These are phyloP conservation scores for Nomada hirtipes DNA, from an alignment of 2,888 invertebrate species.

Conservation along the genomic window DNA sequence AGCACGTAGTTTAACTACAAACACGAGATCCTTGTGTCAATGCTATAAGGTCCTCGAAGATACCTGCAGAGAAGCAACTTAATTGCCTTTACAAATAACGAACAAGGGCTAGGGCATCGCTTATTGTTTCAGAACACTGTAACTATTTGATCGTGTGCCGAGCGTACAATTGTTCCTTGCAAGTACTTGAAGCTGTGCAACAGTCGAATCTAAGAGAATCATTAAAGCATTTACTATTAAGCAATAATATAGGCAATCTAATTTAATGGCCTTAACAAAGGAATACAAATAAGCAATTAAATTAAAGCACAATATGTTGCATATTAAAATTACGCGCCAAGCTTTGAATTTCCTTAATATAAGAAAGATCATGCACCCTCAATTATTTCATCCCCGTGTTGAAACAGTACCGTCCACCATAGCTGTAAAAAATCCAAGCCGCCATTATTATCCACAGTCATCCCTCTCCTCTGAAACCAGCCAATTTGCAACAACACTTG, in stretches of 20 bases:
- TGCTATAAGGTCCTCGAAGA: constrained; percentile 48
- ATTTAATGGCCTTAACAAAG: no score
- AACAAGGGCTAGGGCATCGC: constrained; percentile 24
- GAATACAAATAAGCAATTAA: no score
- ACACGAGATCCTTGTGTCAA: constrained; percentile 61
- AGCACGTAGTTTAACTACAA: constrained; percentile 52
- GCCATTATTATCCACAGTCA: no score
- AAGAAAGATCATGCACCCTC: no score
- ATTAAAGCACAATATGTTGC: no score
- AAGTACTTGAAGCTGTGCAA: neutral
- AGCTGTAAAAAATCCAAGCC: no score
- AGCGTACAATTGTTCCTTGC: neutral
- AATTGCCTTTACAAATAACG: constrained; percentile 57
- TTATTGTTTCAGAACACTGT: constrained; percentile 65
- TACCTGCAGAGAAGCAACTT: constrained; percentile 50
- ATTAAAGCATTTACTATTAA: neutral
- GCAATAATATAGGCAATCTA: no score
- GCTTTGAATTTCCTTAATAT: no score
- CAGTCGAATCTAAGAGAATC: neutral
- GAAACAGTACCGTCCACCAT: no score
- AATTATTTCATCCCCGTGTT: no score
- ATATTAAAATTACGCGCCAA: no score
- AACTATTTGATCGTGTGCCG: no score
- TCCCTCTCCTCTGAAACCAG: neutral
- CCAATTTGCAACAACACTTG: neutral